These are phyloP conservation scores for Pemphigus obesinymphae DNA, from an alignment of 1,140 invertebrate species.

Conservation along the genomic window DNA sequence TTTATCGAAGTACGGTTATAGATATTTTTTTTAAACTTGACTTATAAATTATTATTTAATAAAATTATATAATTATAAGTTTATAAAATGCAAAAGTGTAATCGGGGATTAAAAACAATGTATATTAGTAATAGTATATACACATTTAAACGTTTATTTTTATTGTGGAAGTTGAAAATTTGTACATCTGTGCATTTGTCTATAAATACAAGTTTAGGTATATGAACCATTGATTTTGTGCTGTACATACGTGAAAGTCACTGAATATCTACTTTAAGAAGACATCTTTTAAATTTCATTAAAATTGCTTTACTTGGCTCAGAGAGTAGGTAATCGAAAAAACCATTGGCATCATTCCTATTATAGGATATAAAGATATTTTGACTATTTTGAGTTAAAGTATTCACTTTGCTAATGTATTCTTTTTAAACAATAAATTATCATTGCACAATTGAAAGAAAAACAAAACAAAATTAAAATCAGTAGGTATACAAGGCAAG, in stretches of 20 bases:
- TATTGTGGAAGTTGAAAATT: not conserved
- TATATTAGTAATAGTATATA: no score
- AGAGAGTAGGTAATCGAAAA: not conserved
- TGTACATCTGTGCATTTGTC: not conserved
- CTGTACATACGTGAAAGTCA: not conserved
- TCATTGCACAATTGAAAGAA: no score
- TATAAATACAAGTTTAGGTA: constrained; percentile 3
- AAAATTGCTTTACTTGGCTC: not conserved
- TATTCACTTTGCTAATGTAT: not conserved
- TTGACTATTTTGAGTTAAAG: not conserved
- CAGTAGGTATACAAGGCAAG: no score
- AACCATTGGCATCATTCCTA: not conserved
- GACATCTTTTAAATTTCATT: not conserved
- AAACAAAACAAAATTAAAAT: no score
- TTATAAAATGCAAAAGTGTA: no score
- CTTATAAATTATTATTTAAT: no score
- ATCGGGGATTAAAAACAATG: no score
- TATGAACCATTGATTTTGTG: no score
- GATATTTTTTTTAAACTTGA: no score
- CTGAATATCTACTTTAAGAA: not conserved
- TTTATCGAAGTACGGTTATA: no score
- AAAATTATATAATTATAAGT: no score
- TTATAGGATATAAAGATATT: no score
- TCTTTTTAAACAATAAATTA: not conserved
- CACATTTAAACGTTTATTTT: not conserved